These are phyloP conservation scores for Ennomos fuscantarius DNA, from an alignment of 2,888 invertebrate species.

Conservation along the genomic window DNA sequence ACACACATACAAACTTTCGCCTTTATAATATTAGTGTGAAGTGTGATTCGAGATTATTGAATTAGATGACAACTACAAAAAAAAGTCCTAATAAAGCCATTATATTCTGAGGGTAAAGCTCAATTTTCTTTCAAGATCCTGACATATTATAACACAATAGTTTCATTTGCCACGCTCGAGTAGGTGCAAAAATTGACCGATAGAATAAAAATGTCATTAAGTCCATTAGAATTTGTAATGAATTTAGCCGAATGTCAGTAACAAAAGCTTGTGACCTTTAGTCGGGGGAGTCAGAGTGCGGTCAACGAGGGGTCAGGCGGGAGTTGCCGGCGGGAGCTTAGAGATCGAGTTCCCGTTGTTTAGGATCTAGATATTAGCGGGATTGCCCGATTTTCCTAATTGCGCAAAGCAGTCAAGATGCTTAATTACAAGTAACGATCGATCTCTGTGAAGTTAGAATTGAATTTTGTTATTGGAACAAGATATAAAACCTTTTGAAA, in stretches of 20 bases:
- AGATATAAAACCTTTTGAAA: no score
- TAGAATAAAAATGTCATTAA: constrained; percentile 16
- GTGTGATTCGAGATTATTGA: no score
- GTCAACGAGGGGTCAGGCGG: constrained; percentile 29
- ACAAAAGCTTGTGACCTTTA: constrained; percentile 33
- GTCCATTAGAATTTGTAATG: constrained; percentile 24
- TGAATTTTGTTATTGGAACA: no score
- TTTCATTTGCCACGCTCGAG: constrained; percentile 10
- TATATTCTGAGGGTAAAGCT: no score
- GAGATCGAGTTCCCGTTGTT: background rate
- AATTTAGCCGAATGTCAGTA: constrained; percentile 27
- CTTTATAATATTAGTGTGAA: no score
- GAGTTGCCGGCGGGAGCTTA: background rate
- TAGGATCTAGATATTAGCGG: background rate
- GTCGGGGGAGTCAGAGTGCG: constrained; percentile 17
- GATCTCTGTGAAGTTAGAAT: no score
- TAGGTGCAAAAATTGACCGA: constrained; percentile 9
- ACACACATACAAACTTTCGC: no score
- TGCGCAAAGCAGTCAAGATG: background rate
- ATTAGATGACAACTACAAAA: no score
- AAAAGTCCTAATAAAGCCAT: no score
- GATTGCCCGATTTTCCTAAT: constrained; percentile 6
- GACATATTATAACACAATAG: background rate
- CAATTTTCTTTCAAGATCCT: no score
- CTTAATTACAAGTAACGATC: background rate